Percentiles rank a stretch among this genome's conserved stretches.
phyloP scores from a whole-genome alignment of 2,888 invertebrate genomes.

The Eilema sororculum region DNA sequence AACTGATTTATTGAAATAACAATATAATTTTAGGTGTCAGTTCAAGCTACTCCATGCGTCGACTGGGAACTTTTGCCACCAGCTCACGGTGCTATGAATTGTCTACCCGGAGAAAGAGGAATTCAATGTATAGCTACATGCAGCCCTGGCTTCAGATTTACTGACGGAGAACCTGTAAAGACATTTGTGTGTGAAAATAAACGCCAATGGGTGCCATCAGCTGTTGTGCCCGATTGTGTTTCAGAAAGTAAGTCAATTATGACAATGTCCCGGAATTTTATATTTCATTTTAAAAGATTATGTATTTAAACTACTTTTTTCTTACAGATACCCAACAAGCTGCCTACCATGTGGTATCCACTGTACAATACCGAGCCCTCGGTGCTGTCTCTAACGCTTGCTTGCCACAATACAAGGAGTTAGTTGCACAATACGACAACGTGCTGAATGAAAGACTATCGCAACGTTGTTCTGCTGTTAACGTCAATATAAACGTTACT shows the following conservation, averaged over 20 bases:
- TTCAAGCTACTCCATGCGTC: conserved; percentile 97
- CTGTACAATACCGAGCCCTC: conserved; percentile 95
- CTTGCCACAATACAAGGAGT: conserved; percentile 94
- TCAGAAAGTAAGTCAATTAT: conserved; percentile 90
- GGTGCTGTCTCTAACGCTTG: conserved; percentile 95
- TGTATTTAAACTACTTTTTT: conserved; percentile 43
- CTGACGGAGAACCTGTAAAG: conserved; percentile 95
- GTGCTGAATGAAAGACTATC: conserved; percentile 94
- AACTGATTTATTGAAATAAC: neutral
- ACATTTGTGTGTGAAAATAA: conserved; percentile 94
- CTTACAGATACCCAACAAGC: conserved; percentile 95
- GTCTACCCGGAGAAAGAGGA: conserved; percentile 93
- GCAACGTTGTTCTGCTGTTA: conserved; percentile 97
- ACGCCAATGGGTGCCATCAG: conserved; percentile 94
- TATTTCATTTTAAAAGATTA: neutral
- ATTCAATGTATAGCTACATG: conserved; percentile 96
- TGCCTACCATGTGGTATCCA: conserved; percentile 96
- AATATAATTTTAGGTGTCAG: conserved; percentile 88
- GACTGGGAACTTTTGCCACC: conserved; percentile 97
- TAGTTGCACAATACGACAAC: conserved; percentile 92
- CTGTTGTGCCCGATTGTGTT: conserved; percentile 97
- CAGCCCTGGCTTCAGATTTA: conserved; percentile 95
- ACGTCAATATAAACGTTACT: conserved; percentile 97
- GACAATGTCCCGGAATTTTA: neutral
- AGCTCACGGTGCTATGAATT: conserved; percentile 95